These are phyloP conservation scores for Tachyglossus aculeatus DNA, from an alignment of 2,797 vertebrate genomes.

Conservation along the genomic window DNA sequence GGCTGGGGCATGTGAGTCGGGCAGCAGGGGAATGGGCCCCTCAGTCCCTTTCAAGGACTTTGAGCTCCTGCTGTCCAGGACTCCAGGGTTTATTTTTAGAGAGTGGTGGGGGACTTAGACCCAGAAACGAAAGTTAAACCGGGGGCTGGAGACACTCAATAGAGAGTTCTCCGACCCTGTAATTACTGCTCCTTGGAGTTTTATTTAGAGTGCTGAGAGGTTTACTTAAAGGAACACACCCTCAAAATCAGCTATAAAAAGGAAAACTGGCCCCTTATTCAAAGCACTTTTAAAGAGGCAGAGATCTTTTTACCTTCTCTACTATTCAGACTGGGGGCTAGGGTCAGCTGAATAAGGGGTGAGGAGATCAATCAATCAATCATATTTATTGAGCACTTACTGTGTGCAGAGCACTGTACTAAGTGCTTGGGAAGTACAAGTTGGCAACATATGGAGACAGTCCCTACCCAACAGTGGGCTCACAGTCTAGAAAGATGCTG, in stretches of 20 bases:
- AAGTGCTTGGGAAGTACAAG: too few species aligned
- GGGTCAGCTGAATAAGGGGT: too few species aligned
- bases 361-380: too few species aligned
- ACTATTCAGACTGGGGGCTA: not conserved
- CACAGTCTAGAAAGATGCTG: not conserved
- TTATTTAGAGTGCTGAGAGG: constrained; percentile 20
- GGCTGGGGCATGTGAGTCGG: too few species aligned
- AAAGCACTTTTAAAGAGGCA: constrained; percentile 42
- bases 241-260: constrained; percentile 37
- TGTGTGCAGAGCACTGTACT: too few species aligned
- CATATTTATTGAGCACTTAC: too few species aligned
- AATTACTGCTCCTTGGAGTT: constrained; percentile 4
- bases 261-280: constrained; percentile 32
- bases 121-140: not conserved
- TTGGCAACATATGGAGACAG: too few species aligned
- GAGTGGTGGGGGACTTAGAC: not conserved
- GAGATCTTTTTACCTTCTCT: not conserved
- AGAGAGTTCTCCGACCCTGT: not conserved
- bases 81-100: too few species aligned
- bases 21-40: too few species aligned
- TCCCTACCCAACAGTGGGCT: too few species aligned
- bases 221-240: constrained; percentile 30
- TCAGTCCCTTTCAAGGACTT: too few species aligned
- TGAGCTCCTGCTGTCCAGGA: too few species aligned
- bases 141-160: not conserved